Percentiles rank a stretch among this genome's conserved stretches.
These are phyloP conservation scores for Oncorhynchus keta DNA, from an alignment of 2,113 vertebrate species.

Conservation along the genomic window DNA sequence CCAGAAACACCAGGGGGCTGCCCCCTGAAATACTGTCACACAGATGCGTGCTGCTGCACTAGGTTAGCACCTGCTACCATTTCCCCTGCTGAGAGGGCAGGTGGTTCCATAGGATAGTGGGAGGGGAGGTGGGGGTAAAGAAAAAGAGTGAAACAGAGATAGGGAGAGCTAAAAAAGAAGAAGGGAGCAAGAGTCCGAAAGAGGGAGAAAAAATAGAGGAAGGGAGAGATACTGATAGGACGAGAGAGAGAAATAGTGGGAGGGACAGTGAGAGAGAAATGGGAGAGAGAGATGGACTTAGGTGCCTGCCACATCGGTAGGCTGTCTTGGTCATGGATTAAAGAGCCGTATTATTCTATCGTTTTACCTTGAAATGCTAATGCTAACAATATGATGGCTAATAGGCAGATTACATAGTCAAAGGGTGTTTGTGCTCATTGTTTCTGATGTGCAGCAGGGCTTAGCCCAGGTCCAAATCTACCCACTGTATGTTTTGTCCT, in stretches of 20 bases:
- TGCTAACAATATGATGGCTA: conserved; percentile 48
- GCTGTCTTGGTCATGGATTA: conserved; percentile 1
- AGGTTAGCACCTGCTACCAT: conserved; percentile 54
- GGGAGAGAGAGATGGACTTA: neutral
- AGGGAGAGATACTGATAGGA: neutral
- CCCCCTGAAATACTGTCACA: conserved; percentile 4
- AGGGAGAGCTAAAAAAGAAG: no score
- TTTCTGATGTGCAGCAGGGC: conserved; percentile 51
- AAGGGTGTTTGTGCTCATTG: conserved; percentile 50
- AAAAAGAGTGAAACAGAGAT: neutral
- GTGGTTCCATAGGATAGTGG: conserved; percentile 35
- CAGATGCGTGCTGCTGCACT: conserved; percentile 23
- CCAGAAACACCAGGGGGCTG: neutral
- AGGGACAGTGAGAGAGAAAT: no score
- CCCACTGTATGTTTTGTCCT: conserved; percentile 63
- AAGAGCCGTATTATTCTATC: conserved; percentile 28
- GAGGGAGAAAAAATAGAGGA: no score
- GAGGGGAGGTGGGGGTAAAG: neutral
- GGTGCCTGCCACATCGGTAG: conserved; percentile 29
- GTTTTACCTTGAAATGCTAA: conserved; percentile 63
- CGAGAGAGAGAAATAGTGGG: neutral
- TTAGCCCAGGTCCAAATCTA: conserved; percentile 55
- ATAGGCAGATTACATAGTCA: conserved; percentile 61
- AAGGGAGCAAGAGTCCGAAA: no score
- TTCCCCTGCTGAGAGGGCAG: conserved; percentile 52